phyloP scores from a whole-genome alignment of 23 tunicate species.

The Ascidia mentula region DNA sequence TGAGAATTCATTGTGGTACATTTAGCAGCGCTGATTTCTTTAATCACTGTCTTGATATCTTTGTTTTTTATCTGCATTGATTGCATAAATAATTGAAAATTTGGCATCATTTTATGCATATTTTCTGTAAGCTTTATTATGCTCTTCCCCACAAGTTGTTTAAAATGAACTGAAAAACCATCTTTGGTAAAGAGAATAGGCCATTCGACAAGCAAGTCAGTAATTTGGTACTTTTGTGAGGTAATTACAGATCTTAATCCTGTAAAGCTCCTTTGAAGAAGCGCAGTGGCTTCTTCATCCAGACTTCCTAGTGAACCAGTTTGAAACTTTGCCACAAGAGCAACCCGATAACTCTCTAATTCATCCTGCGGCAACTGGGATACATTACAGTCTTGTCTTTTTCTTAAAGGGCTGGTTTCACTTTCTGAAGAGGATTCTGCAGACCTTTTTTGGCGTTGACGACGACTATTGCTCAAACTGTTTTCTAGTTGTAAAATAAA shows the following conservation, averaged over 20 bases:
- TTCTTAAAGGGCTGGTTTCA: neutral
- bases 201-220: neutral
- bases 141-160: slow-evolving; percentile 1
- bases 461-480: slow-evolving; percentile 2
- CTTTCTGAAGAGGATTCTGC: slow-evolving; percentile 10
- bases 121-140: neutral
- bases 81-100: neutral
- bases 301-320: neutral
- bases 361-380: neutral
- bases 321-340: slow-evolving; percentile 9
- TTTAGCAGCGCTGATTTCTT: slow-evolving; percentile 7
- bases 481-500: slow-evolving; percentile 4
- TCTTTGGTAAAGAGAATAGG: slow-evolving; percentile 8
- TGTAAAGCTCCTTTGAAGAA: neutral
- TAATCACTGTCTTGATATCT: neutral
- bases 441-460: neutral
- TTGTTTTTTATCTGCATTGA: neutral
- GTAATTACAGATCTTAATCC: neutral
- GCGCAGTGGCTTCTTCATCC: neutral
- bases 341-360: slow-evolving; percentile 9
- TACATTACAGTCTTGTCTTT: neutral
- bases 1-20: neutral
- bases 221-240: neutral
- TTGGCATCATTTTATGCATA: neutral
- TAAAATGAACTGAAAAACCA: neutral